phyloP scores from a whole-genome alignment of 1,140 invertebrate species.

The Lepidurus couesii region DNA sequence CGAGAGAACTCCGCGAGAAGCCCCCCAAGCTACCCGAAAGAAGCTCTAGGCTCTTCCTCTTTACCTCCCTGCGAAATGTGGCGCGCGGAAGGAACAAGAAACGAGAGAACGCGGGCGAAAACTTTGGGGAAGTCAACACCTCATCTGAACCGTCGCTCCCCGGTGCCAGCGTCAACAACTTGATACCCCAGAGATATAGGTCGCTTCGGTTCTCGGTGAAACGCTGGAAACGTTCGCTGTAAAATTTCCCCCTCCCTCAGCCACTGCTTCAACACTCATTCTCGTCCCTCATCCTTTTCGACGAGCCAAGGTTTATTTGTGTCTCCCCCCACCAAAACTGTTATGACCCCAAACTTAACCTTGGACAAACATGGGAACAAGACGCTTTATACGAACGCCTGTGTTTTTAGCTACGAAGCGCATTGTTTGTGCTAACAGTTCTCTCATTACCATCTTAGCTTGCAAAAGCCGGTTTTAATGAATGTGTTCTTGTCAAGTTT shows the following conservation, averaged over 20 bases:
- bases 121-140: not conserved
- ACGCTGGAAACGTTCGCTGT: not conserved
- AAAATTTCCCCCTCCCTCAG: not conserved
- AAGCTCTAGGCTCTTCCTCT: no score
- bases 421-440: no score
- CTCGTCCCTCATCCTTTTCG: not conserved
- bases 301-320: not conserved
- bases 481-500: no score
- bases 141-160: not conserved
- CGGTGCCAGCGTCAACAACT: conserved; percentile 7
- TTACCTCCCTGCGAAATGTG: not conserved
- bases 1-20: not conserved
- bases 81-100: not conserved
- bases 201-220: not conserved
- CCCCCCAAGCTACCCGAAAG: not conserved
- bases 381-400: not conserved
- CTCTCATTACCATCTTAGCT: no score
- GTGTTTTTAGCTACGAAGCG: no score
- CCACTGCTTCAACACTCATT: not conserved
- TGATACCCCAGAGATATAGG: not conserved
- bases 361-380: not conserved
- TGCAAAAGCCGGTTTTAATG: no score
- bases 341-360: not conserved
- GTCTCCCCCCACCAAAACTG: not conserved
- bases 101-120: not conserved